Percentiles rank a stretch among this genome's conserved stretches.
These are phyloP conservation scores for Acronicta aceris DNA, from an alignment of 2,888 invertebrate species.

Conservation along the genomic window DNA sequence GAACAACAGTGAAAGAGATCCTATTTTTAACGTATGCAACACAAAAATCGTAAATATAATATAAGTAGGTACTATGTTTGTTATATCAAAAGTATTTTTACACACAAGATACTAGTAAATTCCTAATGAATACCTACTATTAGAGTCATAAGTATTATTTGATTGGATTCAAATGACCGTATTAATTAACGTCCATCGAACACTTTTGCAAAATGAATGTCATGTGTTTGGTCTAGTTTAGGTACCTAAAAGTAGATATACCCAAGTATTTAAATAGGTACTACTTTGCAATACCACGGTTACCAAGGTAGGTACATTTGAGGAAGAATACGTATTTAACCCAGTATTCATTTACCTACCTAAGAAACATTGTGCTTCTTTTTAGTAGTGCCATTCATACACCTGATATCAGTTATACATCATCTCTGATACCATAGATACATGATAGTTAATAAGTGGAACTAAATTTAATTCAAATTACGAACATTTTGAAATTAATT, in stretches of 20 bases:
- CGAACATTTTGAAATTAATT: no score
- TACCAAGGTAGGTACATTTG: not conserved
- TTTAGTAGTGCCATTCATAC: no score
- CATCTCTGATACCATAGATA: no score
- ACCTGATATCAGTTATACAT: no score
- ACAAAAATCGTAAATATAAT: not conserved
- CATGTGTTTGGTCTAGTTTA: slow-evolving; percentile 16
- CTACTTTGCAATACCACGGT: not conserved
- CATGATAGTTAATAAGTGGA: no score
- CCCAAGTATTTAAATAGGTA: not conserved
- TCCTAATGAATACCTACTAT: slow-evolving; percentile 28
- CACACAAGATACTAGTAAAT: slow-evolving; percentile 12
- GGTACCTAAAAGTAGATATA: slow-evolving; percentile 1
- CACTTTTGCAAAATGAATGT: slow-evolving; percentile 44
- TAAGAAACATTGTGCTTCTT: no score
- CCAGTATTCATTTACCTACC: no score
- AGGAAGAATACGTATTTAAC: not conserved
- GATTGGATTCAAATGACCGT: slow-evolving; percentile 47
- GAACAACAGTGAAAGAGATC: not conserved
- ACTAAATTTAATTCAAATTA: no score
- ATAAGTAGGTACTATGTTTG: not conserved
- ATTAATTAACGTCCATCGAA: slow-evolving; percentile 24
- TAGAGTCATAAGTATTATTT: slow-evolving; percentile 27
- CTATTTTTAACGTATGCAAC: not conserved
- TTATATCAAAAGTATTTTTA: not conserved